Conservation (phyloP, 2,113 vertebrate species). For the Tetrao urogallus region DNA sequence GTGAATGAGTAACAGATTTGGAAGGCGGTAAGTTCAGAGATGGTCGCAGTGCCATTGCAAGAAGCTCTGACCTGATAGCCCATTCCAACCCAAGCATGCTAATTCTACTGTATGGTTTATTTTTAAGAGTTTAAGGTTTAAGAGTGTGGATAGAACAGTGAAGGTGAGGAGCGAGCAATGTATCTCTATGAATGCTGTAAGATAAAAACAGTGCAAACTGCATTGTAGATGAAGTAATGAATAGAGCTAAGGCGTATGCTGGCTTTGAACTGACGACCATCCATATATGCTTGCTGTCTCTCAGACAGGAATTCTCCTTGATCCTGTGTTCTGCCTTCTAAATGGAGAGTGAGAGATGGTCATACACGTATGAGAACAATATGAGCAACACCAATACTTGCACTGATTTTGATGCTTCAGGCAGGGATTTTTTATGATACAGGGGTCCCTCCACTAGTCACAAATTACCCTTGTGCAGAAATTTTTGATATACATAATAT, state of each 20-base stretch:
- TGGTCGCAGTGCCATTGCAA: background rate
- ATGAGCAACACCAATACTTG: background rate
- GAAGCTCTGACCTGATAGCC: background rate
- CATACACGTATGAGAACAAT: background rate
- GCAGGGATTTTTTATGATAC: background rate
- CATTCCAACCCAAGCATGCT: background rate
- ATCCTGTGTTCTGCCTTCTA: background rate
- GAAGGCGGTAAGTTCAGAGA: background rate
- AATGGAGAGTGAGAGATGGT: background rate
- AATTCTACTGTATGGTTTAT: background rate
- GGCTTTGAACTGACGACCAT: background rate
- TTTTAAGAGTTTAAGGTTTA: background rate
- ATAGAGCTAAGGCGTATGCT: background rate
- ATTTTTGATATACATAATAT: background rate
- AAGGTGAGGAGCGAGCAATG: background rate
- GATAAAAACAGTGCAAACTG: constrained; percentile 6
- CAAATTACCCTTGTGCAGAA: background rate
- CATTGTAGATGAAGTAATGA: background rate
- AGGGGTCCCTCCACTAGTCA: background rate
- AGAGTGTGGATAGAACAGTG: background rate
- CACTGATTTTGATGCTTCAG: background rate
- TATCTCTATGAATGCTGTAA: background rate
- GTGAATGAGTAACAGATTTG: background rate
- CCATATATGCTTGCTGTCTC: background rate
- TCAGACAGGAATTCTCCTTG: background rate